phyloP scores from a whole-genome alignment of 1,140 invertebrate genomes.

The Aradophagus sp. region DNA sequence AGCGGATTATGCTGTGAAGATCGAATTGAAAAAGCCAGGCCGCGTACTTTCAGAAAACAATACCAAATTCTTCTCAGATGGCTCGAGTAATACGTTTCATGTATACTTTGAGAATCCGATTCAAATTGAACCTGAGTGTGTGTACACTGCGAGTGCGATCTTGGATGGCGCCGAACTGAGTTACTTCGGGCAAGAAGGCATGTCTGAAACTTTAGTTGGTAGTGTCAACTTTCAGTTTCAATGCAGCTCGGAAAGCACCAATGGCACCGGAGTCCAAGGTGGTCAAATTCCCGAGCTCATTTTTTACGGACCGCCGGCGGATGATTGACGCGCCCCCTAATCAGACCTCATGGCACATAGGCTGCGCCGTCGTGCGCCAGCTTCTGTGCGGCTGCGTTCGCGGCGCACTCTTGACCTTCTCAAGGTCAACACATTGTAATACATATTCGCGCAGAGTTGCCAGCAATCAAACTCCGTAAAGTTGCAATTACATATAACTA shows the following conservation, averaged over 20 bases:
- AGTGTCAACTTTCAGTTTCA: conserved; percentile 95
- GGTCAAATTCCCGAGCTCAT: conserved; percentile 96
- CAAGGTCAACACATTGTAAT: conserved; percentile 24
- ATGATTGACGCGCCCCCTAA: conserved; percentile 68
- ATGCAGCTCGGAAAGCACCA: conserved; percentile 94
- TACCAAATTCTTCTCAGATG: conserved; percentile 94
- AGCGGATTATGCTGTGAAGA: conserved; percentile 92
- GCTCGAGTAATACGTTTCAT: conserved; percentile 94
- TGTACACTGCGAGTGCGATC: conserved; percentile 92
- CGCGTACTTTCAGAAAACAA: conserved; percentile 90
- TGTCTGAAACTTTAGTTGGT: conserved; percentile 91
- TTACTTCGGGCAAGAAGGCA: conserved; percentile 96
- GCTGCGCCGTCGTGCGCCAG: conserved; percentile 9
- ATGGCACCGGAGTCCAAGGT: conserved; percentile 94
- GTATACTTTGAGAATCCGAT: conserved; percentile 95
- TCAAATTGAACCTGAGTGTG: conserved; percentile 91
- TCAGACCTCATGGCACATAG: conserved; percentile 41
- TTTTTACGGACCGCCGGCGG: conserved; percentile 87
- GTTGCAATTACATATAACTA: background rate
- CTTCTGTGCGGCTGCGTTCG: conserved; percentile 32
- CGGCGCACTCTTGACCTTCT: conserved; percentile 7
- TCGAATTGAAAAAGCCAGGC: conserved; percentile 90
- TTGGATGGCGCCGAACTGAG: conserved; percentile 92
- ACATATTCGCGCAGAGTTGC: conserved; percentile 15
- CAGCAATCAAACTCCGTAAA: background rate